A percentile compares a stretch with the other conserved stretches of the same genome.
Evolutionary conservation across 1,140 invertebrate species (phyloP).

Genomic region (Saccostrea echinata): DNA sequence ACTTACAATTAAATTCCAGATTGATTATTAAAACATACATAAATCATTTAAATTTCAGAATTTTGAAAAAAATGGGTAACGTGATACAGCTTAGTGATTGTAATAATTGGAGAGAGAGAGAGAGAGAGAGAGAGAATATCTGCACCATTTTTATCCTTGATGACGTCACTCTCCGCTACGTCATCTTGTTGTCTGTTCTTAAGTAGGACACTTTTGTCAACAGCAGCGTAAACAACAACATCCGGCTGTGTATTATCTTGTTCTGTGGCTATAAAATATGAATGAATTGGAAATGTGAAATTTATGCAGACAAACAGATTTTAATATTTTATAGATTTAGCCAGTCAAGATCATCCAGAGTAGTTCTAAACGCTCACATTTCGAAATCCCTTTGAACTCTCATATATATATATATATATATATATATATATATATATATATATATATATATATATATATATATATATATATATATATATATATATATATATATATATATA

Average conservation of each 20-base stretch:
- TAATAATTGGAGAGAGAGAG: neutral
- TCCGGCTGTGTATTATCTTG: neutral
- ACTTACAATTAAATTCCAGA: too few species aligned
- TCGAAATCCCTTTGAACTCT: too few species aligned
- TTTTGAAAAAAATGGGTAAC: neutral
- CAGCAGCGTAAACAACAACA: neutral
- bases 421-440: too few species aligned
- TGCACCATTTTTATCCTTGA: neutral
- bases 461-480: too few species aligned
- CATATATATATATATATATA: too few species aligned
- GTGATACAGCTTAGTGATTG: neutral
- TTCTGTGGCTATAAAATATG: neutral
- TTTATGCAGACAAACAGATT: neutral
- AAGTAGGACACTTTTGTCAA: neutral
- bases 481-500: too few species aligned
- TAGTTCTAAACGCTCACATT: too few species aligned
- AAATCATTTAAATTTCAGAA: neutral
- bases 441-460: too few species aligned
- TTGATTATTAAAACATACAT: too few species aligned
- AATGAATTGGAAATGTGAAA: neutral
- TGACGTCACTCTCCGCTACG: neutral
- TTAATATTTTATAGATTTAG: neutral
- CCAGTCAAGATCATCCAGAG: too few species aligned
- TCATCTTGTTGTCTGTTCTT: neutral
- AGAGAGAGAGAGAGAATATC: too few species aligned